phyloP scores from a whole-genome alignment of 2,797 vertebrate species.

The Fistularia tabacaria region DNA sequence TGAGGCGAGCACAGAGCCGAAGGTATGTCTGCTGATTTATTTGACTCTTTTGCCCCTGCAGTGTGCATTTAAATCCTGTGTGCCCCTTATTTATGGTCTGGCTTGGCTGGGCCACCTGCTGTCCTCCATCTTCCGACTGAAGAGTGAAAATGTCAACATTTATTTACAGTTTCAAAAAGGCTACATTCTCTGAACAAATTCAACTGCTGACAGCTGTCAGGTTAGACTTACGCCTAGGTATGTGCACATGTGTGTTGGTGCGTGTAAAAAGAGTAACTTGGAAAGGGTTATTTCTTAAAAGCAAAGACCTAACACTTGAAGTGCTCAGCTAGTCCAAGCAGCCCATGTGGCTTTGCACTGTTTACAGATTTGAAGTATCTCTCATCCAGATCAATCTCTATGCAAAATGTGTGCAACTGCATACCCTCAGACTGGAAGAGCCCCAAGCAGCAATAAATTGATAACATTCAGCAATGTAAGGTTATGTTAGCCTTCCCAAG shows the following conservation, averaged over 20 bases:
- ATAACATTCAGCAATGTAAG: no score
- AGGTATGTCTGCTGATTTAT: conserved; percentile 49
- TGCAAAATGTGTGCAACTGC: no score
- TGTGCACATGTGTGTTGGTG: neutral
- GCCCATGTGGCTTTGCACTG: conserved; percentile 8
- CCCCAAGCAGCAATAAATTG: no score
- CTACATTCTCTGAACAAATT: no score
- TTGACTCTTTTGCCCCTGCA: no score
- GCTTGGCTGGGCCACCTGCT: neutral
- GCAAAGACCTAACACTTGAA: conserved; percentile 37
- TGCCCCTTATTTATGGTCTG: neutral
- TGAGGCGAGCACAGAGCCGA: conserved; percentile 57
- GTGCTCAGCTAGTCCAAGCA: conserved; percentile 36
- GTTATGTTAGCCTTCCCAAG: no score
- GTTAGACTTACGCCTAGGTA: no score
- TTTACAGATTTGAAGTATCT: conserved; percentile 43
- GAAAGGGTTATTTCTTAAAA: conserved; percentile 17
- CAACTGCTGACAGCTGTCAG: no score
- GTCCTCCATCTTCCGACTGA: neutral
- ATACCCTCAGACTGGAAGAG: no score
- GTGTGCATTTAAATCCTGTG: no score
- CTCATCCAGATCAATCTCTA: conserved; percentile 17
- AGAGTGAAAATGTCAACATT: no score
- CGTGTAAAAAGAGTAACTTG: neutral
- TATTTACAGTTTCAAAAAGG: no score